Percentiles rank a stretch among this genome's conserved stretches.
Conservation (phyloP, 2,113 vertebrate species). For the Pachyramphus minor region DNA sequence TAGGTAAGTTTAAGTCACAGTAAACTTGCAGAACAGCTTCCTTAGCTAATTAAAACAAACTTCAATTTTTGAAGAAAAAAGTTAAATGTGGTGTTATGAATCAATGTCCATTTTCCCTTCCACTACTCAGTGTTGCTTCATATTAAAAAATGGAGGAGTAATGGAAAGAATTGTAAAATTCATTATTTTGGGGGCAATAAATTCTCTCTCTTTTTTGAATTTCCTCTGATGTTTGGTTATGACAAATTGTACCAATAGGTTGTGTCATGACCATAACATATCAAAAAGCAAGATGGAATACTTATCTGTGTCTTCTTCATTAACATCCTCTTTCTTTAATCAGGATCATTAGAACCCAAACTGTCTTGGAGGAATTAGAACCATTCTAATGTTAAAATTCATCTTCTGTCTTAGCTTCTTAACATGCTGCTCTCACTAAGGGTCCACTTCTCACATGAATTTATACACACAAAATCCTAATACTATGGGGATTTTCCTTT, state of each 20-base stretch:
- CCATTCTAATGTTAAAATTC: slow-evolving; percentile 3
- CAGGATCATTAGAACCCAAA: neutral
- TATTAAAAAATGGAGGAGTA: neutral
- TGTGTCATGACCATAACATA: neutral
- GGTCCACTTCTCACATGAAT: slow-evolving; percentile 17
- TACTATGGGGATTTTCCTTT: slow-evolving; percentile 17
- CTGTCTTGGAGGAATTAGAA: neutral
- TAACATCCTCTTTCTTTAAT: neutral
- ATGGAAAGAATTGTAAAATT: neutral
- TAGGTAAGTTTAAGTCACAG: neutral
- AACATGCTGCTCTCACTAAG: slow-evolving; percentile 5
- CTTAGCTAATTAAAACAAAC: neutral
- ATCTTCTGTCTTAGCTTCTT: slow-evolving; percentile 9
- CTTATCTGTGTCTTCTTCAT: neutral
- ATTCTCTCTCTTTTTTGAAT: neutral
- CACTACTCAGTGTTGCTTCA: neutral
- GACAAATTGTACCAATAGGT: neutral
- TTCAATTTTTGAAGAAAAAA: neutral
- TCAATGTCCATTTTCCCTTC: neutral
- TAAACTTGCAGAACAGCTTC: neutral
- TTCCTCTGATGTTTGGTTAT: neutral
- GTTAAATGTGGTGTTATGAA: neutral
- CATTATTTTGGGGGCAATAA: neutral
- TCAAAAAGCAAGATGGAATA: neutral
- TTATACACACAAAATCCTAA: slow-evolving; percentile 11